A percentile compares a stretch with the other conserved stretches of the same genome.
These are phyloP conservation scores for Melanotaenia boesemani DNA, from an alignment of 2,797 vertebrate genomes.

Conservation along the genomic window DNA sequence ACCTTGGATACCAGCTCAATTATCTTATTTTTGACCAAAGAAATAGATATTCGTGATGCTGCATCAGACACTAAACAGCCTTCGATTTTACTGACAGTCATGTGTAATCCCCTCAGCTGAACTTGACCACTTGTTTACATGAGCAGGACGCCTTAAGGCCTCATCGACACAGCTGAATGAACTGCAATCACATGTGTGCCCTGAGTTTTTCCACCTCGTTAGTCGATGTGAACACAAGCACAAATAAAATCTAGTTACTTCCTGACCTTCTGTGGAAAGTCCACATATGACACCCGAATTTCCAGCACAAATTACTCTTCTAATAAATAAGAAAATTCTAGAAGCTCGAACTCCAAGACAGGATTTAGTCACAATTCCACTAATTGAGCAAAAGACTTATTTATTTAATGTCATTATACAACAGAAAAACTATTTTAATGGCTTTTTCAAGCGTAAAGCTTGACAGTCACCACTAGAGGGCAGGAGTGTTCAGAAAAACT, in stretches of 20 bases:
- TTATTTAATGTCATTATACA: too few relatives aligned
- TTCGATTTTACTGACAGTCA: constrained; percentile 23
- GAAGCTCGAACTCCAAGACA: too few relatives aligned
- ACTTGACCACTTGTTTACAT: constrained; percentile 4
- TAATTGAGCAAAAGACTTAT: too few relatives aligned
- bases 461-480: constrained; percentile 10
- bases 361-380: too few relatives aligned
- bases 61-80: neutral
- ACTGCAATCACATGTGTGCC: constrained; percentile 12
- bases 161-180: constrained; percentile 21
- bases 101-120: constrained; percentile 2
- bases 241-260: neutral
- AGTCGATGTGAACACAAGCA: neutral
- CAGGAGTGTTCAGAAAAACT: constrained; percentile 12
- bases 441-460: neutral
- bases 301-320: neutral
- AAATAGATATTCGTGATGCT: neutral
- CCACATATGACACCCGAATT: neutral
- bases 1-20: too few relatives aligned
- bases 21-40: neutral
- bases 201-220: neutral
- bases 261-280: neutral
- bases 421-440: too few relatives aligned
- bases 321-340: neutral
- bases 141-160: constrained; percentile 2